Conservation (phyloP, 2,113 vertebrate genomes). For the Malurus alboscapulatus region DNA sequence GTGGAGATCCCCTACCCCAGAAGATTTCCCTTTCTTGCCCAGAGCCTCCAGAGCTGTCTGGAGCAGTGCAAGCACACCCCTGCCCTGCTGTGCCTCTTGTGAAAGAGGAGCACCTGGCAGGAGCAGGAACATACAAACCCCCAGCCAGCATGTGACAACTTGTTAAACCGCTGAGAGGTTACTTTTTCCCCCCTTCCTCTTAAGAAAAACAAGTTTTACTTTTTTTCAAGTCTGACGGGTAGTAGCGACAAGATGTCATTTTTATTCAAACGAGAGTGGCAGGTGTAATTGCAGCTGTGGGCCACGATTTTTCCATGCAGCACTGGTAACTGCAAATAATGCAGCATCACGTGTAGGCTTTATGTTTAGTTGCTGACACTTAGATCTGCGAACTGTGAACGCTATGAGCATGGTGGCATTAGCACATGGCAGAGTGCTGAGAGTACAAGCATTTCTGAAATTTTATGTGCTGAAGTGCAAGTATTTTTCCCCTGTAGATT, state of each 20-base stretch:
- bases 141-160: neutral
- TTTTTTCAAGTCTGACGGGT: neutral
- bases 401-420: neutral
- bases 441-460: neutral
- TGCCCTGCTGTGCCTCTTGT: neutral
- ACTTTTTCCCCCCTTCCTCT: neutral
- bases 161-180: neutral
- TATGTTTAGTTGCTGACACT: neutral
- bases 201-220: neutral
- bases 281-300: neutral
- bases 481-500: neutral
- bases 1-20: neutral
- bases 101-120: neutral
- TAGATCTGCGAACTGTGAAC: neutral
- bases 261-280: neutral
- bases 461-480: slow-evolving; percentile 10
- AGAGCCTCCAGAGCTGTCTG: neutral
- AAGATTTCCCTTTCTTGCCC: neutral
- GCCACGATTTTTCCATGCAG: neutral
- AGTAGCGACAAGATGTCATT: neutral
- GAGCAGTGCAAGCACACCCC: neutral
- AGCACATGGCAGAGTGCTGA: neutral
- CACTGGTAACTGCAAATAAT: neutral
- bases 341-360: neutral
- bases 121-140: fast-evolving